Base-by-base conservation (phyloP, 2,888 invertebrate genomes). In the Lasioglossum leucozonium region DNA sequence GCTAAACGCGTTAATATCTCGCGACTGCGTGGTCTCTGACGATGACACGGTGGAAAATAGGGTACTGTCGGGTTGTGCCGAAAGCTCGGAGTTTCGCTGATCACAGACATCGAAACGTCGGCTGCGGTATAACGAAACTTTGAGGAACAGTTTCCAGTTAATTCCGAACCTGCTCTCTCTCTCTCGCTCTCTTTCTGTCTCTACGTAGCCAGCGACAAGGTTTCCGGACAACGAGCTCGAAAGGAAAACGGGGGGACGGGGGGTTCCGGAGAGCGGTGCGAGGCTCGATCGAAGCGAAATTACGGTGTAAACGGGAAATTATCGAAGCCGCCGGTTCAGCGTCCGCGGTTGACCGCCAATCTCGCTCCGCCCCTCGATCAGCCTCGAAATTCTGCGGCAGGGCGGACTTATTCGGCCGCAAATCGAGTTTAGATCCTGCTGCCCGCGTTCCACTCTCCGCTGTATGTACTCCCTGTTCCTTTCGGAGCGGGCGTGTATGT, bases 301-400 rank as follows among this genome's bases (percentile, higher is more conserved):
- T 89, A 89, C 90, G 84, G 86, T 72, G 87, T 84, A 87, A 89
- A 87, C 88, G 89, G 77, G 69, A 62, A 90, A 89, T 89, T 90
- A 90, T 87, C 88, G 80, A 80, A 83, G 86, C 84, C 81, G 81
- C 67, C 84, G 86, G 78, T 84, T 83, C 84, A 83, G 84, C 87
- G 81, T 84, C 84, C 89, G 91, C 85, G 91, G 91, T 91, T 86
- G 85, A 91, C 91, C 91, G 91, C 90, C 91, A 90, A 91, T 91
- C 89, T 88, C 87, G 84, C 84, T 72, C 62, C 87, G 84, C 77
- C 86, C 78, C 87, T 87, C 91, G 87, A 91, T 89, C 90, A 84
- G 80, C 80, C 77, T 85, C 87, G 87, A 89, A 87, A 89, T 89
- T 87, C 86, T 85, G 85, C 78, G 82, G 81, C 69, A 51, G 40